Conservation (phyloP, 1,140 invertebrate species). For the Leguminivora glycinivorella region DNA sequence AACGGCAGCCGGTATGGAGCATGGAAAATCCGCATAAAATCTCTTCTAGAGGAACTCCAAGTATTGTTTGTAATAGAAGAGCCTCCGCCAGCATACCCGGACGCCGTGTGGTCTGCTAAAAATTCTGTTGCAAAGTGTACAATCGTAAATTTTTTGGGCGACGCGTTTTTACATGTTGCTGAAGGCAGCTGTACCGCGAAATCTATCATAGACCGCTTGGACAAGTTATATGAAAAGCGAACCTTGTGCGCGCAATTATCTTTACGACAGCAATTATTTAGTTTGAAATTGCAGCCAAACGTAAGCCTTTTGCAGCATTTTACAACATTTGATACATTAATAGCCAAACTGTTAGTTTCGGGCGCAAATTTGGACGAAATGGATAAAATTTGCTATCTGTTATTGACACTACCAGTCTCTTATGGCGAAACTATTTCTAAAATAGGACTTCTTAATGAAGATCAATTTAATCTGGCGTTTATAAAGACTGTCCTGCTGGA, state of each 20-base stretch:
- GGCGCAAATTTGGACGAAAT: conserved; percentile 1
- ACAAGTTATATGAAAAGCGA: conserved; percentile 7
- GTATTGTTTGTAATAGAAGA: not conserved
- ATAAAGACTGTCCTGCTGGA: conserved; percentile 15
- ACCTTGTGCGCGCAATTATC: not conserved
- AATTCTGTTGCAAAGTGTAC: conserved; percentile 2
- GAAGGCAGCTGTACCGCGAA: not conserved
- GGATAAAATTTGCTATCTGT: conserved; percentile 11
- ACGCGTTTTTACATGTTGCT: conserved; percentile 10
- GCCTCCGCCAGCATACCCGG: not conserved
- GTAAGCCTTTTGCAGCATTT: not conserved
- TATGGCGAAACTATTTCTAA: not conserved
- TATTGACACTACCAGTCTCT: conserved; percentile 6
- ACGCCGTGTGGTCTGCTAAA: not conserved
- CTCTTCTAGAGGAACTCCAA: conserved; percentile 8
- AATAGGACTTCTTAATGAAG: not conserved
- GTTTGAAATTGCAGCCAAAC: conserved; percentile 2
- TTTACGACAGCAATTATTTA: not conserved
- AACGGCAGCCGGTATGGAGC: not conserved
- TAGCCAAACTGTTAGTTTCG: not conserved
- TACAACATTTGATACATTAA: conserved; percentile 9
- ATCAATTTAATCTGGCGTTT: not conserved
- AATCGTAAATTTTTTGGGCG: not conserved
- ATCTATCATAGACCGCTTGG: not conserved
- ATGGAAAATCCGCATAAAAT: conserved; percentile 15